These are phyloP conservation scores for Dasysyrphus albostriatus DNA, from an alignment of 2,888 invertebrate genomes.

Conservation along the genomic window DNA sequence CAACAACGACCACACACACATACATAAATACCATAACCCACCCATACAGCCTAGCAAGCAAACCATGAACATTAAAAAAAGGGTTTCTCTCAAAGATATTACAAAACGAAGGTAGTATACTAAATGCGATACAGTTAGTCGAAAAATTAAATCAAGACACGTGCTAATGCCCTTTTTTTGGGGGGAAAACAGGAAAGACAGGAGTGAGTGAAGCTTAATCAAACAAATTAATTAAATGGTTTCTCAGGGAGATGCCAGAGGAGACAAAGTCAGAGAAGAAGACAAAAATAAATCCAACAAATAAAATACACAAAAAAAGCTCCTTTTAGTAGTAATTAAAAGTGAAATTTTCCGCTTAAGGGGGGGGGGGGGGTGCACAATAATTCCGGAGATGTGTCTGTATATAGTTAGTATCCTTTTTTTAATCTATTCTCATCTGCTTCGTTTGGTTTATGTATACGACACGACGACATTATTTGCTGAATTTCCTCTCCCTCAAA, in stretches of 20 bases:
- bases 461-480: not conserved
- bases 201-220: conserved; percentile 49
- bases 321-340: conserved; percentile 57
- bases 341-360: conserved; percentile 32
- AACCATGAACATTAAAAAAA: conserved; percentile 20
- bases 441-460: conserved; percentile 54
- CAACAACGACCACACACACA: not conserved
- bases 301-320: conserved; percentile 9
- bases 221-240: conserved; percentile 72
- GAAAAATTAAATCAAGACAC: conserved; percentile 69
- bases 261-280: not conserved
- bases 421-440: conserved; percentile 51
- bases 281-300: conserved; percentile 25
- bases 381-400: not conserved
- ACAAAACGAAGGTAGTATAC: not conserved
- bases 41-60: not conserved
- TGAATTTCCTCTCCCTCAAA: not conserved
- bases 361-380: conserved; percentile 28
- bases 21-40: not conserved
- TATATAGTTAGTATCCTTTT: conserved; percentile 9
- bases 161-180: conserved; percentile 55
- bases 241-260: conserved; percentile 19
- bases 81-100: not conserved
- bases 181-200: not conserved
- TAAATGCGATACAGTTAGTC: conserved; percentile 20